These are phyloP conservation scores for Paratrypauchen microcephalus DNA, from an alignment of 2,797 vertebrate genomes.

Conservation along the genomic window DNA sequence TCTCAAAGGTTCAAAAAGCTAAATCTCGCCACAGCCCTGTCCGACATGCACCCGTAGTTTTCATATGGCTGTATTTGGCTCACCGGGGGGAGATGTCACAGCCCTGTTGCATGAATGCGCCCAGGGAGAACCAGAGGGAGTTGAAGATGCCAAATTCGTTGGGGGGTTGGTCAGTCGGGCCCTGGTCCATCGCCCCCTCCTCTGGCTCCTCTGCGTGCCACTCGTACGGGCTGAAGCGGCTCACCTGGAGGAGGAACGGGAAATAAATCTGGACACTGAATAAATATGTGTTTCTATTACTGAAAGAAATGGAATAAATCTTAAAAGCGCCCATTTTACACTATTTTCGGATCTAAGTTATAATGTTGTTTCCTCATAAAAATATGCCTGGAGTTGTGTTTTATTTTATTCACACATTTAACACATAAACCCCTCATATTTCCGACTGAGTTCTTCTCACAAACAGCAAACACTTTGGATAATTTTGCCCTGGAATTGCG, in stretches of 20 bases:
- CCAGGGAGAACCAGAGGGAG: conserved; percentile 99
- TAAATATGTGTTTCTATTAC: not conserved
- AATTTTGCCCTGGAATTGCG: too few relatives aligned
- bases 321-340: too few relatives aligned
- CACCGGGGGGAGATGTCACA: conserved; percentile 99
- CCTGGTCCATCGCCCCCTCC: conserved; percentile 88
- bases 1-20: conserved; percentile 19
- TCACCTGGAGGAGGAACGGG: conserved; percentile 62
- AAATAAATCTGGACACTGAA: not conserved
- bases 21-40: conserved; percentile 16
- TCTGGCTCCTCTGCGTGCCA: conserved; percentile 98
- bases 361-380: too few relatives aligned
- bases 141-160: conserved; percentile 99
- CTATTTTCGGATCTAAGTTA: too few relatives aligned
- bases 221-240: conserved; percentile 97
- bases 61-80: conserved; percentile 40
- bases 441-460: too few relatives aligned
- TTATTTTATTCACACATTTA: too few relatives aligned
- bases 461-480: too few relatives aligned
- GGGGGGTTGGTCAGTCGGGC: conserved; percentile 93
- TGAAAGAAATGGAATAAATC: not conserved
- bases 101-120: conserved; percentile 99
- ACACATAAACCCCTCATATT: too few relatives aligned
- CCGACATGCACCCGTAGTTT: conserved; percentile 16
- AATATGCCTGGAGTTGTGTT: too few relatives aligned